These are phyloP conservation scores for Apodemus sylvaticus DNA, from an alignment of 2,113 vertebrate species.

Conservation along the genomic window DNA sequence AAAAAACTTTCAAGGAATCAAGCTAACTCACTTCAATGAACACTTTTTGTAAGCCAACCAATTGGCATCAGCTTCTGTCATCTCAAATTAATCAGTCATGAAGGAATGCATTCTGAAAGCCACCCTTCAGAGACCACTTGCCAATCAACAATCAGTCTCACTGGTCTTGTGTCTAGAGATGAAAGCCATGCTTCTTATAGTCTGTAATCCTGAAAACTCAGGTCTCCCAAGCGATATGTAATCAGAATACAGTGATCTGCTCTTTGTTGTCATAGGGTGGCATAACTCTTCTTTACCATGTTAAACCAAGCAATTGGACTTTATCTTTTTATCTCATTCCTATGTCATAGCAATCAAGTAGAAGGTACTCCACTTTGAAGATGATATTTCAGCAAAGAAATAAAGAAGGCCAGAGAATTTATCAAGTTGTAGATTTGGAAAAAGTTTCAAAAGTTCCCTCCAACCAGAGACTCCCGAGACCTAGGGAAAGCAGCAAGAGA, in stretches of 20 bases:
- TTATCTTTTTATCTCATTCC: not conserved
- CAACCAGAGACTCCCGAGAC: not conserved
- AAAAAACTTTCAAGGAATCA: constrained; percentile 21
- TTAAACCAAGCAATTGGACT: not conserved
- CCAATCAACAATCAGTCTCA: not conserved
- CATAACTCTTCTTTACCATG: not conserved
- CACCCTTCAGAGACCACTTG: not conserved
- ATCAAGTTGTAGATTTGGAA: not conserved
- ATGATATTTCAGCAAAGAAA: not conserved
- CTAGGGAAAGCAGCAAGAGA: not conserved
- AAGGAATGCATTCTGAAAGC: not conserved
- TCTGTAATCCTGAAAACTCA: not conserved
- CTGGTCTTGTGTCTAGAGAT: not conserved
- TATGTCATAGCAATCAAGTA: not conserved
- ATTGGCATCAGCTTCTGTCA: not conserved
- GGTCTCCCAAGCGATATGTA: not conserved
- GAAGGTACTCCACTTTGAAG: not conserved
- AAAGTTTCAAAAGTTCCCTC: not conserved
- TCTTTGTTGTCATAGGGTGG: not conserved
- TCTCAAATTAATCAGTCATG: not conserved
- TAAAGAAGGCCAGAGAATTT: not conserved
- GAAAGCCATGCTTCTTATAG: not conserved
- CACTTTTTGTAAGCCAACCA: not conserved
- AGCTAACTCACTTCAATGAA: not conserved
- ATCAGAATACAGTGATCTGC: not conserved